phyloP scores from a whole-genome alignment of 2,888 invertebrate species.

The Euzetes globulus region DNA sequence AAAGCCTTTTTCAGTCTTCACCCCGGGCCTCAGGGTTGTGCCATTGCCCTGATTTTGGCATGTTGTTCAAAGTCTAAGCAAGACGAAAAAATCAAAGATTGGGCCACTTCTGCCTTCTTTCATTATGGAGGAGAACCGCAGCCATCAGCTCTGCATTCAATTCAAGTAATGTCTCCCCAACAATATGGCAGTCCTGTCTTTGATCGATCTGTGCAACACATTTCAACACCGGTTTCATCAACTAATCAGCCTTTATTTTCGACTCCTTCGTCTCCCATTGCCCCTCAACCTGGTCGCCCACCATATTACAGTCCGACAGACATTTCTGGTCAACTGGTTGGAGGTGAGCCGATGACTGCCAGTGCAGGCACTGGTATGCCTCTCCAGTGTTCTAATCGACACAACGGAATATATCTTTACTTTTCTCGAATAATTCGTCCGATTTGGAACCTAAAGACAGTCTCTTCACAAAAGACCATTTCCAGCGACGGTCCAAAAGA shows the following conservation, averaged over 20 bases:
- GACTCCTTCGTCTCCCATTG: slow-evolving; percentile 11
- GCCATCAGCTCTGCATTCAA: slow-evolving; percentile 15
- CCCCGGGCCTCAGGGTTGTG: slow-evolving; percentile 74
- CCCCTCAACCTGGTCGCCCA: slow-evolving; percentile 5
- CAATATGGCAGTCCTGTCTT: not conserved
- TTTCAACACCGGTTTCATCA: slow-evolving; percentile 26
- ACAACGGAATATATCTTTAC: slow-evolving; percentile 86
- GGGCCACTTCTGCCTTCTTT: slow-evolving; percentile 86
- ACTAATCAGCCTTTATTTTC: not conserved
- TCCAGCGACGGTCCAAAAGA: slow-evolving; percentile 30
- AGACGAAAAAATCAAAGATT: slow-evolving; percentile 58
- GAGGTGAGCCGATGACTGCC: not conserved
- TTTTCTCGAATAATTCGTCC: slow-evolving; percentile 77
- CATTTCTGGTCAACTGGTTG: not conserved
- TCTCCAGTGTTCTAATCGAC: slow-evolving; percentile 62
- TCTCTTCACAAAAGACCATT: slow-evolving; percentile 36
- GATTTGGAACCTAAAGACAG: slow-evolving; percentile 62
- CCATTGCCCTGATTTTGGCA: slow-evolving; percentile 74
- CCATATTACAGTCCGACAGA: slow-evolving; percentile 6
- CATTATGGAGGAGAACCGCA: slow-evolving; percentile 71
- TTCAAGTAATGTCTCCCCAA: not conserved
- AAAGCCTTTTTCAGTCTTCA: slow-evolving; percentile 75
- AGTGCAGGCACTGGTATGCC: not conserved
- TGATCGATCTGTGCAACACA: not conserved
- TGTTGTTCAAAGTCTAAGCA: slow-evolving; percentile 52